Conservation (phyloP, 2,888 invertebrate genomes). For the Mylabris sibirica region DNA sequence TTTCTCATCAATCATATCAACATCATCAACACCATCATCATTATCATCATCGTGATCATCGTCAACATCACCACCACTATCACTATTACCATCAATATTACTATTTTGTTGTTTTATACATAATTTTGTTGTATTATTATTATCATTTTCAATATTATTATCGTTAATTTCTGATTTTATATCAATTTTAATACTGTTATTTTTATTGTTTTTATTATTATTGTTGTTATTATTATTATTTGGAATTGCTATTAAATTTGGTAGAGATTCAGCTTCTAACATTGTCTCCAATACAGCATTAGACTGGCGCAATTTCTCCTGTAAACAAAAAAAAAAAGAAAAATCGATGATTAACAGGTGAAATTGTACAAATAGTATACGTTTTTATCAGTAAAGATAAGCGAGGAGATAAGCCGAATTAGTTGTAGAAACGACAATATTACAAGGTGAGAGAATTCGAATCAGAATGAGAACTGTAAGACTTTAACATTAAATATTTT, state of each 20-base stretch:
- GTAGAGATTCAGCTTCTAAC: conserved; percentile 56
- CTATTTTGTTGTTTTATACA: neutral
- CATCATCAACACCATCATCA: neutral
- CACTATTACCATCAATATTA: neutral
- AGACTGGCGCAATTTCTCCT: conserved; percentile 69
- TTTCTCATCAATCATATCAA: neutral
- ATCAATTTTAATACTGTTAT: conserved; percentile 43
- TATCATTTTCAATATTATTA: conserved; percentile 30
- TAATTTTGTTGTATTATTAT: neutral
- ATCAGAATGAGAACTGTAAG: conserved; percentile 6
- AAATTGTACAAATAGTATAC: conserved; percentile 28
- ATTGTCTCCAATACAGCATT: conserved; percentile 68
- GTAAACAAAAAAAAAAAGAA: conserved; percentile 51
- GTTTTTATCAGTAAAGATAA: conserved; percentile 24
- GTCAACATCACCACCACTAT: neutral
- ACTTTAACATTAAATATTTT: neutral
- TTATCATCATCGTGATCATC: neutral
- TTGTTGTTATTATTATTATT: conserved; percentile 51
- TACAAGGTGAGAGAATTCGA: neutral
- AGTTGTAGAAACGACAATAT: too few species aligned
- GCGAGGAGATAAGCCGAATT: conserved; percentile 18
- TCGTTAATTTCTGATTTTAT: conserved; percentile 41
- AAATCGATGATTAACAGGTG: conserved; percentile 17
- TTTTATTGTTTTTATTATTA: conserved; percentile 30
- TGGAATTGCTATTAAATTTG: conserved; percentile 56